Evolutionary conservation across 2,113 vertebrate genomes (phyloP).

Genomic region (Proterorhinus semilunaris): DNA sequence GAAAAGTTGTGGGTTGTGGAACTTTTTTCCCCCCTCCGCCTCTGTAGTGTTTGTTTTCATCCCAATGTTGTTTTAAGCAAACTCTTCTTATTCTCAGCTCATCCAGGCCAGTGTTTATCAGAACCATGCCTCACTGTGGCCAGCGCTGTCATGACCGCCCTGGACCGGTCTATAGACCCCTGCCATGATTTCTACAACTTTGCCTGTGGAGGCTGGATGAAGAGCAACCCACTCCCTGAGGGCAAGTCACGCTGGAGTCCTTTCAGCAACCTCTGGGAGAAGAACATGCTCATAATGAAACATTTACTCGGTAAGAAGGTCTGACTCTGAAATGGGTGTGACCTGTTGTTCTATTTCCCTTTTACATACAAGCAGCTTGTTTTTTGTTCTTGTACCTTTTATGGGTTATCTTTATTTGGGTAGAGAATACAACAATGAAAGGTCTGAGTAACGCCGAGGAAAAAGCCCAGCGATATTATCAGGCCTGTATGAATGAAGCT

Average conservation of each 20-base stretch:
- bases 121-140: slow-evolving; percentile 88
- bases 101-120: slow-evolving; percentile 77
- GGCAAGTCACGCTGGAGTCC: slow-evolving; percentile 94
- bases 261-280: slow-evolving; percentile 95
- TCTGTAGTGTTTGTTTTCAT: too few relatives aligned
- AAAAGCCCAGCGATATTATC: slow-evolving; percentile 91
- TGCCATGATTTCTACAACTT: slow-evolving; percentile 94
- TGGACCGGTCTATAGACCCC: slow-evolving; percentile 87
- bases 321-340: background rate
- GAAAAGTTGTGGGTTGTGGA: too few relatives aligned
- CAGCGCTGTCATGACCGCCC: slow-evolving; percentile 82
- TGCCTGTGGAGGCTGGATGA: slow-evolving; percentile 93
- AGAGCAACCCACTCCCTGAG: slow-evolving; percentile 88
- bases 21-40: too few relatives aligned
- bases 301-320: slow-evolving; percentile 84
- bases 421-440: slow-evolving; percentile 87
- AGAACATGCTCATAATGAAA: slow-evolving; percentile 95
- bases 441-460: slow-evolving; percentile 83
- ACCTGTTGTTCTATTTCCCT: background rate
- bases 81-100: slow-evolving; percentile 62
- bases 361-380: background rate
- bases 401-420: background rate
- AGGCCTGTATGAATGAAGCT: slow-evolving; percentile 92
- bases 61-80: background rate
- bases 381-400: slow-evolving; percentile 3